Conservation (phyloP, 2,797 vertebrate species). For the Champsocephalus gunnari region DNA sequence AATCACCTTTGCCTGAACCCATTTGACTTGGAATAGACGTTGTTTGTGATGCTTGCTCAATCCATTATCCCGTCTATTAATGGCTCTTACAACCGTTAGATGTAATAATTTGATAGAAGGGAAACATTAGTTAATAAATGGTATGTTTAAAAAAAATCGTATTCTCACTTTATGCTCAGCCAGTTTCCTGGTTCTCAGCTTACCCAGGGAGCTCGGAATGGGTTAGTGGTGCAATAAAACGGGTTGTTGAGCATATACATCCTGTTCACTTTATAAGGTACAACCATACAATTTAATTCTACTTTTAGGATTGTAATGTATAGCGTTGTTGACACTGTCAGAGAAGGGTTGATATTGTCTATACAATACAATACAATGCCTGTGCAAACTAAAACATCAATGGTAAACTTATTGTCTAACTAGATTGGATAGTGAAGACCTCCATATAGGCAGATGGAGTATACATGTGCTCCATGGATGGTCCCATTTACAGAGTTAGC, state of each 20-base stretch:
- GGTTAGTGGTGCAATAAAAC: background rate
- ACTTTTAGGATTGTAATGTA: background rate
- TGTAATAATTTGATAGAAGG: background rate
- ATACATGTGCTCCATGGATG: too few species aligned
- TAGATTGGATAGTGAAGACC: too few species aligned
- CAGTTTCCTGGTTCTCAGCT: background rate
- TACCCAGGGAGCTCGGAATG: background rate
- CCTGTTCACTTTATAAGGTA: background rate
- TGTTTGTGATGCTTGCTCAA: background rate
- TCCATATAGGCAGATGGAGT: too few species aligned
- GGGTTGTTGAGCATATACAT: background rate
- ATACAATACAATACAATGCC: background rate
- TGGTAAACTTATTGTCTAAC: background rate
- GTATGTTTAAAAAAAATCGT: background rate
- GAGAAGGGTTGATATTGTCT: background rate
- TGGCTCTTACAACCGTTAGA: background rate
- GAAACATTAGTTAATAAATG: background rate
- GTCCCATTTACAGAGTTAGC: too few species aligned
- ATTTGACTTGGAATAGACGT: slow-evolving; percentile 5
- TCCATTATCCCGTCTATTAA: background rate
- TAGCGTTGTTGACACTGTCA: background rate
- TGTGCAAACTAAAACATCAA: background rate
- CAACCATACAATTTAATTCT: background rate
- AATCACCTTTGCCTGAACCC: slow-evolving; percentile 1
- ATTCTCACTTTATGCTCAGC: background rate